phyloP scores from a whole-genome alignment of 2,888 invertebrate species.

The Crocallis elinguaria region DNA sequence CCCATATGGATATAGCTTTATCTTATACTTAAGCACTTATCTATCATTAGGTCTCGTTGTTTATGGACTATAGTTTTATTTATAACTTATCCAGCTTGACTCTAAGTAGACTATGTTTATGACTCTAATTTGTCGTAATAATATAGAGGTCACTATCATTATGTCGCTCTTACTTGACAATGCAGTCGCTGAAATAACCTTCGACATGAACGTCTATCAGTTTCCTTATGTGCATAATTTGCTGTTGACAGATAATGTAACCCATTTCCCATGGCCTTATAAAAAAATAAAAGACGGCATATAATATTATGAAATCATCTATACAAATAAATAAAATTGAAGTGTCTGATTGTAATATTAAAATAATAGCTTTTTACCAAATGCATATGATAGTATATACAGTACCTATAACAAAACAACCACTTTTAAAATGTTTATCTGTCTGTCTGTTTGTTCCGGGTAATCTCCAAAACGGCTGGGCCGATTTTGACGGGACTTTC shows the following conservation, averaged over 20 bases:
- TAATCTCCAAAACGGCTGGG: too few species aligned
- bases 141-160: slow-evolving; percentile 60
- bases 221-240: slow-evolving; percentile 34
- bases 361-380: too few species aligned
- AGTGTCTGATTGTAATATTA: too few species aligned
- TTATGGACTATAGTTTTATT: slow-evolving; percentile 11
- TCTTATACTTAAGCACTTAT: slow-evolving; percentile 9
- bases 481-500: too few species aligned
- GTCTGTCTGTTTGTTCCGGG: too few species aligned
- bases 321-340: too few species aligned
- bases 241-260: background rate
- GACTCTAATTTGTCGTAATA: slow-evolving; percentile 55
- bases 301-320: too few species aligned
- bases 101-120: slow-evolving; percentile 46
- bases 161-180: slow-evolving; percentile 43
- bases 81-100: slow-evolving; percentile 30
- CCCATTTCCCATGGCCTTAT: too few species aligned
- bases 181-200: slow-evolving; percentile 39
- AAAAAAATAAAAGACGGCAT: too few species aligned
- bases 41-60: slow-evolving; percentile 16
- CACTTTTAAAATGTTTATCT: too few species aligned
- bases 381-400: too few species aligned
- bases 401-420: too few species aligned
- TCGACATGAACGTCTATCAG: slow-evolving; percentile 20
- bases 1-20: slow-evolving; percentile 1